Evolutionary conservation across 2,113 vertebrate genomes (phyloP).

Genomic region (Mobula birostris): DNA sequence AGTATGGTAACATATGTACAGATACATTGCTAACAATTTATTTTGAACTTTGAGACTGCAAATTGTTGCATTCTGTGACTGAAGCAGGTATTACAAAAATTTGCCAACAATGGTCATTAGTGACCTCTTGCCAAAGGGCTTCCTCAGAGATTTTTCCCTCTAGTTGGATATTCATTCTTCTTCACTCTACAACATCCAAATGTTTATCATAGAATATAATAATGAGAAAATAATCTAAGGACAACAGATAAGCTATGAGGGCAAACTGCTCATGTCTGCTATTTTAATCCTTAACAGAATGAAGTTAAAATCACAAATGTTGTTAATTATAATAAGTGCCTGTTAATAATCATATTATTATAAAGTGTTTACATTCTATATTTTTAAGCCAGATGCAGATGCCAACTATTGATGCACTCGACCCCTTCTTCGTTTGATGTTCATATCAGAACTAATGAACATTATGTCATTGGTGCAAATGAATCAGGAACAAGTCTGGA

Average conservation of each 20-base stretch:
- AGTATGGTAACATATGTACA: too few species aligned
- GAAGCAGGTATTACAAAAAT: too few species aligned
- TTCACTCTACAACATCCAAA: neutral
- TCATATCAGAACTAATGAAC: neutral
- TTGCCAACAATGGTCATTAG: neutral
- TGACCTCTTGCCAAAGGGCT: neutral
- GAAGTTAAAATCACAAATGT: neutral
- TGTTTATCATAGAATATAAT: neutral
- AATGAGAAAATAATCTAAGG: neutral
- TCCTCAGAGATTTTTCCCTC: neutral
- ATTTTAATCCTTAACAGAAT: neutral
- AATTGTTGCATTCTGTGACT: neutral
- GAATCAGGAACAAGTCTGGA: slow-evolving; percentile 19
- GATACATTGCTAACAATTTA: too few species aligned
- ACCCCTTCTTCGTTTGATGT: neutral
- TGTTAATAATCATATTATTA: slow-evolving; percentile 7
- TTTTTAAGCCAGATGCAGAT: slow-evolving; percentile 4
- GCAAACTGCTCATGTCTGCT: neutral
- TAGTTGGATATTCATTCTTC: neutral
- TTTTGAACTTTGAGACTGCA: neutral
- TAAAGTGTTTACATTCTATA: neutral
- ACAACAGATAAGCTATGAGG: neutral
- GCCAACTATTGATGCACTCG: slow-evolving; percentile 6
- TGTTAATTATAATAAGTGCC: slow-evolving; percentile 6
- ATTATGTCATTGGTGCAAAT: slow-evolving; percentile 6